These are phyloP conservation scores for Spea multiplicata DNA, from an alignment of 2,113 vertebrate species.

Conservation along the genomic window DNA sequence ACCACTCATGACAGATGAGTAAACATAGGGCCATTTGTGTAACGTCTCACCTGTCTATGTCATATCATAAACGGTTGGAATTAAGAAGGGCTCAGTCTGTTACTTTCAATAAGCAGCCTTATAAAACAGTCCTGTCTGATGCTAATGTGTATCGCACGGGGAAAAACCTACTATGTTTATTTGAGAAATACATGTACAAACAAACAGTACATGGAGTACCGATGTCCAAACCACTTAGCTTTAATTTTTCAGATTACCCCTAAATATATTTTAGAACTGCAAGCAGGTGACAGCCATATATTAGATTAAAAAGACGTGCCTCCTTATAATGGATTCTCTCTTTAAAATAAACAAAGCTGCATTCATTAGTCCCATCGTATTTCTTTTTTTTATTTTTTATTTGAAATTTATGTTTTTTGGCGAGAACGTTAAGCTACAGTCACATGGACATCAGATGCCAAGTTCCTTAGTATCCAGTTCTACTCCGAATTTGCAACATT, in stretches of 20 bases:
- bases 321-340: not conserved
- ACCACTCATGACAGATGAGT: too few relatives aligned
- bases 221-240: not conserved
- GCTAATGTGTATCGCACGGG: too few relatives aligned
- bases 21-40: too few relatives aligned
- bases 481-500: conserved; percentile 53
- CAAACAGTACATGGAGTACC: not conserved
- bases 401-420: not conserved
- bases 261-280: not conserved
- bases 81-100: too few relatives aligned
- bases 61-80: too few relatives aligned
- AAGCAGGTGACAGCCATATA: not conserved
- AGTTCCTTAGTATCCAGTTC: conserved; percentile 37
- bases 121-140: too few relatives aligned
- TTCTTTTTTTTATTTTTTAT: not conserved
- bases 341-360: not conserved
- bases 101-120: too few relatives aligned
- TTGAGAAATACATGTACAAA: not conserved
- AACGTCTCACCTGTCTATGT: too few relatives aligned
- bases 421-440: not conserved
- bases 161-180: not conserved
- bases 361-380: not conserved
- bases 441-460: conserved; percentile 21
- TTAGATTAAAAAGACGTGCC: not conserved
- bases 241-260: not conserved